phyloP scores from a whole-genome alignment of 1,140 invertebrate genomes.

The Papilio aristodemus region DNA sequence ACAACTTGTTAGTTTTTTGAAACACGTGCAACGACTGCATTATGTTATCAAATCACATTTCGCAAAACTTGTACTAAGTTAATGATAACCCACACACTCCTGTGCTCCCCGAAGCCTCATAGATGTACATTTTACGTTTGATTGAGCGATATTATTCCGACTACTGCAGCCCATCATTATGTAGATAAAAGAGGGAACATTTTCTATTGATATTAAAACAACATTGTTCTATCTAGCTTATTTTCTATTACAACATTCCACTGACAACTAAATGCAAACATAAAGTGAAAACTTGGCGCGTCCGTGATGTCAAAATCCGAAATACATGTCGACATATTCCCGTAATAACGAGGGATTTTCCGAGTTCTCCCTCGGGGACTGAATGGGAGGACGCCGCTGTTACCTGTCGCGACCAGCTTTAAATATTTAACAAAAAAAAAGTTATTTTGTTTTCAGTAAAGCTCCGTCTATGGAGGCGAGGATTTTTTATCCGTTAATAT shows the following conservation, averaged over 20 bases:
- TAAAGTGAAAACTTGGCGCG: constrained; percentile 32
- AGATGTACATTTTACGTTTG: no score
- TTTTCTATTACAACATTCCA: constrained; percentile 8
- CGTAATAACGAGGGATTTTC: constrained; percentile 43
- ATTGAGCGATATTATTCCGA: no score
- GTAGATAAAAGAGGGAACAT: no score
- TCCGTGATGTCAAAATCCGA: constrained; percentile 35
- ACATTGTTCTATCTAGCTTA: no score
- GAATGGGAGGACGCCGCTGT: constrained; percentile 31
- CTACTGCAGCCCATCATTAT: no score
- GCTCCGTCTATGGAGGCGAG: constrained; percentile 31
- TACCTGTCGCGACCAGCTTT: constrained; percentile 43
- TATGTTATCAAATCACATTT: no score
- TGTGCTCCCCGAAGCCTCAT: no score
- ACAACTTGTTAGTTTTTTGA: no score
- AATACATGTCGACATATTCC: constrained; percentile 43
- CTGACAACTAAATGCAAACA: background rate
- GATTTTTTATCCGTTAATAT: constrained; percentile 35
- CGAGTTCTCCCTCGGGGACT: constrained; percentile 35
- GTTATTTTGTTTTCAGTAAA: constrained; percentile 42
- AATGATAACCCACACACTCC: no score
- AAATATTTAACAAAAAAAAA: constrained; percentile 48
- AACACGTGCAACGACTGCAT: no score
- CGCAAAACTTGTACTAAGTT: no score
- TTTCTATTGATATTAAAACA: no score